Evolutionary conservation across 2,113 vertebrate genomes (phyloP).

Genomic region (Glareola pratincola): DNA sequence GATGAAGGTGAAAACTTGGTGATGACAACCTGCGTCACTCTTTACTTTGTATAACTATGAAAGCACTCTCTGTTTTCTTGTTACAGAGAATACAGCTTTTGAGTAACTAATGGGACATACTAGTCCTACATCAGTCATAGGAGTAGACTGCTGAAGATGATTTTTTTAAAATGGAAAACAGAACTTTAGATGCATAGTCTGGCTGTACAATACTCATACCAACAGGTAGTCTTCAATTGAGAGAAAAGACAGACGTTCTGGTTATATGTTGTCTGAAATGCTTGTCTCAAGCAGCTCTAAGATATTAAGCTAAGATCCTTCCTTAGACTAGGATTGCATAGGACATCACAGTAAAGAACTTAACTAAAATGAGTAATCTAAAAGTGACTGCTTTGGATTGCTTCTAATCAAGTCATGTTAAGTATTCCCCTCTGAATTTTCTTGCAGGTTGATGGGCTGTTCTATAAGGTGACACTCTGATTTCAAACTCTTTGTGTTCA

Average conservation of each 20-base stretch:
- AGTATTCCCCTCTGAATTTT: conserved; percentile 79
- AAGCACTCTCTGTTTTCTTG: not conserved
- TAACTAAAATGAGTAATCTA: not conserved
- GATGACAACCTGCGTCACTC: not conserved
- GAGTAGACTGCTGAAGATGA: not conserved
- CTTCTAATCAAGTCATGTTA: conserved; percentile 31
- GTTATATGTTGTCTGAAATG: not conserved
- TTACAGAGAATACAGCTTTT: not conserved
- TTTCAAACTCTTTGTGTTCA: conserved; percentile 72
- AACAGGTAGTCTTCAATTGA: not conserved
- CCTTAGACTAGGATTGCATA: not conserved
- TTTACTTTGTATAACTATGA: not conserved
- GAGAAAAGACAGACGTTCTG: not conserved
- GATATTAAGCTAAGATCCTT: not conserved
- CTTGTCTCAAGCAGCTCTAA: not conserved
- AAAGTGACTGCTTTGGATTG: conserved; percentile 25
- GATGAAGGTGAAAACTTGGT: not conserved
- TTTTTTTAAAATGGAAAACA: not conserved
- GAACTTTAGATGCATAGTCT: not conserved
- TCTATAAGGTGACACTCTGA: conserved; percentile 83
- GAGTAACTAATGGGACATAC: not conserved
- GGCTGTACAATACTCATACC: not conserved
- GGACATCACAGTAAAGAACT: not conserved
- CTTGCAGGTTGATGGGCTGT: conserved; percentile 88
- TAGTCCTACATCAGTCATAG: not conserved